These are phyloP conservation scores for Eupithecia pulchellata DNA, from an alignment of 2,888 invertebrate genomes.

Conservation along the genomic window DNA sequence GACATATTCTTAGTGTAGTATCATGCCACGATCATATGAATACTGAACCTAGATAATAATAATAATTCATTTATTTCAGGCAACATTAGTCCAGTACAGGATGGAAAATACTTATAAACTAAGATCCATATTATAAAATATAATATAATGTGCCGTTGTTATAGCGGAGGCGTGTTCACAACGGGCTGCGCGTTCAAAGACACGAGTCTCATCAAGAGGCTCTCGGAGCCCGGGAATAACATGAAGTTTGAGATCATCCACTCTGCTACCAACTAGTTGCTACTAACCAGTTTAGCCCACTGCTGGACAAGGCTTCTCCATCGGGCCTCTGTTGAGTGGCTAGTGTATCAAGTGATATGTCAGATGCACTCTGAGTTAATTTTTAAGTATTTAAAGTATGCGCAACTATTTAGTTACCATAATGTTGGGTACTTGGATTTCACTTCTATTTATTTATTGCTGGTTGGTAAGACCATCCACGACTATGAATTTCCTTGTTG, in stretches of 20 bases:
- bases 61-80: too few relatives aligned
- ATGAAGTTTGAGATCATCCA: slow-evolving; percentile 88
- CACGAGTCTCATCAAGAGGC: slow-evolving; percentile 90
- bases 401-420: background rate
- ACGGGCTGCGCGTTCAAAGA: slow-evolving; percentile 94
- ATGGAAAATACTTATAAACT: too few relatives aligned
- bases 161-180: slow-evolving; percentile 94
- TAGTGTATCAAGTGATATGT: too few relatives aligned
- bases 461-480: too few relatives aligned
- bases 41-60: too few relatives aligned
- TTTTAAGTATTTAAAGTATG: background rate
- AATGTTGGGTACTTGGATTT: background rate
- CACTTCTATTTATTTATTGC: too few relatives aligned
- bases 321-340: background rate
- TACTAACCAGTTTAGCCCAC: background rate
- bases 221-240: slow-evolving; percentile 90
- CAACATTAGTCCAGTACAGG: too few relatives aligned
- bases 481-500: too few relatives aligned
- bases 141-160: slow-evolving; percentile 1
- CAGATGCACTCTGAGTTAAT: background rate
- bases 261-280: slow-evolving; percentile 5
- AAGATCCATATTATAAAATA: too few relatives aligned
- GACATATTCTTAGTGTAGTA: too few relatives aligned
- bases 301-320: background rate
- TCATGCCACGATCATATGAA: too few relatives aligned